These are phyloP conservation scores for Cherax quadricarinatus DNA, from an alignment of 1,140 invertebrate genomes.

Conservation along the genomic window DNA sequence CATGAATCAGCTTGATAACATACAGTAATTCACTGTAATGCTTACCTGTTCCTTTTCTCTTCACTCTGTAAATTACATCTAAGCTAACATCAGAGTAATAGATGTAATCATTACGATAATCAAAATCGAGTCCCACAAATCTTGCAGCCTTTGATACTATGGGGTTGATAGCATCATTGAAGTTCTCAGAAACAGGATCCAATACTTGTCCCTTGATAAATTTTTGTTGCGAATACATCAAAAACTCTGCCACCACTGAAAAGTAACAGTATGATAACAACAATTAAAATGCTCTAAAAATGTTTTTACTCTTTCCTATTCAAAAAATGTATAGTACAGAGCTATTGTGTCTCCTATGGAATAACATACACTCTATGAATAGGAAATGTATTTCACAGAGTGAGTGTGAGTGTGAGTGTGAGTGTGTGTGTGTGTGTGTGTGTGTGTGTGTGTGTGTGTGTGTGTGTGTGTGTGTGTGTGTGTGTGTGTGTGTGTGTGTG, in stretches of 20 bases:
- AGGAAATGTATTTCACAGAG: neutral
- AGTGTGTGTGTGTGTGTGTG: too few species aligned
- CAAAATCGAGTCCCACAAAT: slow-evolving; percentile 98
- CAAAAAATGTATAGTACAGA: neutral
- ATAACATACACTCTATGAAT: neutral
- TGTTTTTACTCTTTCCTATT: neutral
- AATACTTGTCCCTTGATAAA: slow-evolving; percentile 97
- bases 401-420: too few species aligned
- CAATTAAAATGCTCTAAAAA: neutral
- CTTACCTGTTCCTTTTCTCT: slow-evolving; percentile 88
- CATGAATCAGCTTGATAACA: too few species aligned
- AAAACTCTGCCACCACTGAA: slow-evolving; percentile 87
- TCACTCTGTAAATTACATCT: slow-evolving; percentile 95
- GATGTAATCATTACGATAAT: slow-evolving; percentile 92
- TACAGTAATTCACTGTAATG: neutral
- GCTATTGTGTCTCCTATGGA: neutral
- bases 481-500: too few species aligned
- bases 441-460: too few species aligned
- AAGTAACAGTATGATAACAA: neutral
- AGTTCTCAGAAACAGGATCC: slow-evolving; percentile 91
- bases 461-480: too few species aligned
- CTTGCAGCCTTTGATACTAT: slow-evolving; percentile 91
- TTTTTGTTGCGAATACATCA: slow-evolving; percentile 97
- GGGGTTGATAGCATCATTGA: slow-evolving; percentile 92
- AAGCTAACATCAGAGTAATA: slow-evolving; percentile 98